Evolutionary conservation across 1,140 invertebrate genomes (phyloP).

Genomic region (Lysiphlebus fabarum): DNA sequence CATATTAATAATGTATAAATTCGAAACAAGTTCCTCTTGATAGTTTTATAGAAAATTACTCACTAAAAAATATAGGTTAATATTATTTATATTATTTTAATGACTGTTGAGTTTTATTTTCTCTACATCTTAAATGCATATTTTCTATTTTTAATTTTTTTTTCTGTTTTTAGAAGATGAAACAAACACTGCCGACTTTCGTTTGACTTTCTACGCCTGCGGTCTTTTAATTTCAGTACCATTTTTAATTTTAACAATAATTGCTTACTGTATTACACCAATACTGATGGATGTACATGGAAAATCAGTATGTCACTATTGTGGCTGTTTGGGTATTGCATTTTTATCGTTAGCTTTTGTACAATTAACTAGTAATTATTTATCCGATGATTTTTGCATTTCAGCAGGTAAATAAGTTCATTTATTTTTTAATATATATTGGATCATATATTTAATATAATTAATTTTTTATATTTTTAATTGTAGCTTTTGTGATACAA

Average conservation of each 20-base stretch:
- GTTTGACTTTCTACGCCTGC: slow-evolving; percentile 42
- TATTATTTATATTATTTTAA: background rate
- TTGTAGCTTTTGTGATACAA: slow-evolving; percentile 62
- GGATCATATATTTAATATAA: background rate
- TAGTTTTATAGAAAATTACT: no score
- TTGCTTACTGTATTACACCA: slow-evolving; percentile 50
- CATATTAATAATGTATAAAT: no score
- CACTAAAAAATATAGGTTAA: background rate
- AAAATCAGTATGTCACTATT: slow-evolving; percentile 52
- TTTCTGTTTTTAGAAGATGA: slow-evolving; percentile 29
- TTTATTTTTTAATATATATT: slow-evolving; percentile 3
- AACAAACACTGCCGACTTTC: slow-evolving; percentile 29
- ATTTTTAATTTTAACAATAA: slow-evolving; percentile 54
- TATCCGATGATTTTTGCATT: slow-evolving; percentile 42
- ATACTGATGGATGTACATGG: slow-evolving; percentile 53
- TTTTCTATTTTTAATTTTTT: slow-evolving; percentile 1
- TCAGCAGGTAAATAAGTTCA: slow-evolving; percentile 43
- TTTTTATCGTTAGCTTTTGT: slow-evolving; percentile 51
- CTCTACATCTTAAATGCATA: background rate
- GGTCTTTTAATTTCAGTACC: slow-evolving; percentile 55
- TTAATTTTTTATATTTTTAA: slow-evolving; percentile 21
- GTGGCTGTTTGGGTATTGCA: slow-evolving; percentile 51
- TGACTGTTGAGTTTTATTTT: background rate
- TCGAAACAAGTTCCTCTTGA: no score
- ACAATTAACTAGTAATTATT: slow-evolving; percentile 43